phyloP scores from a whole-genome alignment of 2,113 vertebrate genomes.

The Seriola aureovittata region DNA sequence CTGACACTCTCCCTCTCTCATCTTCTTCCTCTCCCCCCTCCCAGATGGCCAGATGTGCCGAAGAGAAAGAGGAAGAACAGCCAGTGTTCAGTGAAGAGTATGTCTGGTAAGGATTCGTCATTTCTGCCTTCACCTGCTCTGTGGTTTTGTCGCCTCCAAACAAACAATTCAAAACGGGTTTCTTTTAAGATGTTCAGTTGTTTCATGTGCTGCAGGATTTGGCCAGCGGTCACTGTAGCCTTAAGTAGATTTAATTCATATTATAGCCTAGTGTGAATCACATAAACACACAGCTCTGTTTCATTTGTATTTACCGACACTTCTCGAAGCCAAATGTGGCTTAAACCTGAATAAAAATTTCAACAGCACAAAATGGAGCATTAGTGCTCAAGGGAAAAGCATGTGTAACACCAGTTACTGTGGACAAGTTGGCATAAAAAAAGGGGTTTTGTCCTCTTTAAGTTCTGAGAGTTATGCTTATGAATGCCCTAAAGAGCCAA shows the following conservation, averaged over 20 bases:
- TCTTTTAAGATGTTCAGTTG: neutral
- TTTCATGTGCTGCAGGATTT: conserved; percentile 25
- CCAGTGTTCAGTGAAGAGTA: conserved; percentile 94
- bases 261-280: neutral
- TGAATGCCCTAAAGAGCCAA: no score
- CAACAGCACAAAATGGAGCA: no score
- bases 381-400: no score
- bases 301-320: neutral
- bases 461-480: no score
- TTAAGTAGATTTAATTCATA: no score
- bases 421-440: no score
- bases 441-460: no score
- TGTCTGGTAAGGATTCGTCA: conserved; percentile 87
- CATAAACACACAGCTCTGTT: no score
- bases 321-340: neutral
- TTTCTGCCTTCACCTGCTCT: neutral
- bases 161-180: neutral
- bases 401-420: no score
- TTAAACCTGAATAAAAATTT: no score
- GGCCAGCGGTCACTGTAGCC: neutral
- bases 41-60: conserved; percentile 91
- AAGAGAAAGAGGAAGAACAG: conserved; percentile 96
- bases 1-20: neutral
- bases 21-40: neutral
- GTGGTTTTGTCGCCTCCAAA: conserved; percentile 18